A percentile compares a stretch with the other conserved stretches of the same genome.
Evolutionary conservation across 1,140 invertebrate genomes (phyloP).

Genomic region (Tetramorium parvispinum): DNA sequence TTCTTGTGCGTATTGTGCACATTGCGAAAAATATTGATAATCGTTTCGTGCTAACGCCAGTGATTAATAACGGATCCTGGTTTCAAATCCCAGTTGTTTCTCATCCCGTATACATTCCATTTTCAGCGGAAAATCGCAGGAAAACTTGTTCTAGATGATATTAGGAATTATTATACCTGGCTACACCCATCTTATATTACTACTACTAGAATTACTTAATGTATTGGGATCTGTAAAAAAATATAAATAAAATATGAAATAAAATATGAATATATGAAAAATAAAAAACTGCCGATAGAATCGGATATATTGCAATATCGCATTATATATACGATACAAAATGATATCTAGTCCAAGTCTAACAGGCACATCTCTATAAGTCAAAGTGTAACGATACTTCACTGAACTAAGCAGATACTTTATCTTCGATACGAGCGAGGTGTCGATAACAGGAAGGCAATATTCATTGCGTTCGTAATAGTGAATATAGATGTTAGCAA

Average conservation of each 20-base stretch:
- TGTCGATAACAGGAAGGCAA: constrained; percentile 47
- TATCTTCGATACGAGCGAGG: constrained; percentile 30
- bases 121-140: too few relatives aligned
- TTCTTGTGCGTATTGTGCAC: background rate
- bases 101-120: too few relatives aligned
- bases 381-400: constrained; percentile 23
- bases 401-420: constrained; percentile 31
- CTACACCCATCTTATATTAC: too few relatives aligned
- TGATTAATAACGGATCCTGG: too few relatives aligned
- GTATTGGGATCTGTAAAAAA: background rate
- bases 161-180: too few relatives aligned
- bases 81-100: too few relatives aligned
- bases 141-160: too few relatives aligned
- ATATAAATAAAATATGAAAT: background rate
- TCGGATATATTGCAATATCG: background rate
- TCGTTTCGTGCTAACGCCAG: too few relatives aligned
- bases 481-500: constrained; percentile 20
- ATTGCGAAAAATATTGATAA: background rate
- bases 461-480: background rate
- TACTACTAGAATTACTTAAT: too few relatives aligned
- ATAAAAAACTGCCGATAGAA: background rate
- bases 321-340: background rate
- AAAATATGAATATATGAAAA: background rate
- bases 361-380: background rate
- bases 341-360: background rate